phyloP scores from a whole-genome alignment of 64 coral and sea anemone species.

The Acropora yongei region DNA sequence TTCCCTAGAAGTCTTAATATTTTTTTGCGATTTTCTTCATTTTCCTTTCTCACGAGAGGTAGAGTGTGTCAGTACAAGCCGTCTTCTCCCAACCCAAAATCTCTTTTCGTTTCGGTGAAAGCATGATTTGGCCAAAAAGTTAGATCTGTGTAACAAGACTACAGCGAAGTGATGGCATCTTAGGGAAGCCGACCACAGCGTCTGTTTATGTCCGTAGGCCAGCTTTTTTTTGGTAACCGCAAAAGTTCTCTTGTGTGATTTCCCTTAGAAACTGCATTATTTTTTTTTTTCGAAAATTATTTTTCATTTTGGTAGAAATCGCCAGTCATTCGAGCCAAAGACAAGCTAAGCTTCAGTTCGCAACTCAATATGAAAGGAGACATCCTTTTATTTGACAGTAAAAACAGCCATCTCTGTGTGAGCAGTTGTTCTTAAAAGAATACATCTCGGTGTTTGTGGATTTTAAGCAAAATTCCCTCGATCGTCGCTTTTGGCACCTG shows the following conservation, averaged over 20 bases:
- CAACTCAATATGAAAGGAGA: no score
- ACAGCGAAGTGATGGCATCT: background rate
- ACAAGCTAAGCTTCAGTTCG: no score
- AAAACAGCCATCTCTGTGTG: background rate
- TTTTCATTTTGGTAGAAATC: background rate
- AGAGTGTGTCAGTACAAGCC: background rate
- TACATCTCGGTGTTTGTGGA: no score
- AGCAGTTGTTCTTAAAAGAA: background rate
- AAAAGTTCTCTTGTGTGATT: background rate
- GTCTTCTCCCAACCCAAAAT: background rate
- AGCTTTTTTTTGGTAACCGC: background rate
- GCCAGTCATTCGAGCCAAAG: no score
- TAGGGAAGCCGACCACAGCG: slow-evolving; percentile 19
- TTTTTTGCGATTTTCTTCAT: no score
- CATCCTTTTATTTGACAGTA: no score
- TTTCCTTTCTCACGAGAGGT: background rate
- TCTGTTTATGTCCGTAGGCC: slow-evolving; percentile 21
- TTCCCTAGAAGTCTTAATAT: no score
- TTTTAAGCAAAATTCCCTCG: no score
- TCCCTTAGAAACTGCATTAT: background rate
- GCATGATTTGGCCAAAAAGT: background rate
- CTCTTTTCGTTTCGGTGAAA: background rate
- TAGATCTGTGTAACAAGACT: background rate
- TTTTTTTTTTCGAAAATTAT: background rate
- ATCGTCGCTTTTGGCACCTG: no score